phyloP scores from a whole-genome alignment of 2,888 invertebrate genomes.

The Caenorhabditis imperialis region DNA sequence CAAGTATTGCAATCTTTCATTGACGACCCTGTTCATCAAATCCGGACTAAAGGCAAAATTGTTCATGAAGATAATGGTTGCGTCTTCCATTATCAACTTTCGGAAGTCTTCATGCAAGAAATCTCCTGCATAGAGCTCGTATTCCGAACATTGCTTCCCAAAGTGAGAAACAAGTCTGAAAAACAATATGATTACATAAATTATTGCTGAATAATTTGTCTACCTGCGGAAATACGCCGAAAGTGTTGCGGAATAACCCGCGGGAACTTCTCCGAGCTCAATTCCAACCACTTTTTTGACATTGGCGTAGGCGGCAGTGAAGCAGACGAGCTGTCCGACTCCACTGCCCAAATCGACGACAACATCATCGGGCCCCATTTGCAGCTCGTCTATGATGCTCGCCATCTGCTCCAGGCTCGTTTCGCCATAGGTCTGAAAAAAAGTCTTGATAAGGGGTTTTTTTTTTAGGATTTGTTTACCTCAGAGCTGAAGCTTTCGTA shows the following conservation, averaged over 20 bases:
- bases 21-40: conserved; percentile 87
- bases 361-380: conserved; percentile 90
- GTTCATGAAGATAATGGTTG: conserved; percentile 93
- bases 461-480: conserved; percentile 4
- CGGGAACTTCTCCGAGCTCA: conserved; percentile 96
- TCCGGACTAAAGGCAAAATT: conserved; percentile 98
- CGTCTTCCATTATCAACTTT: conserved; percentile 85
- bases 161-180: conserved; percentile 97
- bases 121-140: conserved; percentile 85
- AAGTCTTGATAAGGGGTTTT: not conserved
- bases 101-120: conserved; percentile 92
- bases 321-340: conserved; percentile 97
- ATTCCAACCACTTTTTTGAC: conserved; percentile 93
- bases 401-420: conserved; percentile 97
- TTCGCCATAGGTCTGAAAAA: conserved; percentile 91
- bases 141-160: conserved; percentile 88
- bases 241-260: conserved; percentile 88
- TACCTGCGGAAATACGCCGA: conserved; percentile 68
- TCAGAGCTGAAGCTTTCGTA: conserved; percentile 93
- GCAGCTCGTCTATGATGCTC: conserved; percentile 97
- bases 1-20: conserved; percentile 79
- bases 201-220: no score
- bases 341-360: conserved; percentile 98
- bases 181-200: conserved; percentile 80
- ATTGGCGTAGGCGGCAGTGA: conserved; percentile 93